Evolutionary conservation across 2,113 vertebrate genomes (phyloP).

Genomic region (Hypanus sabinus): DNA sequence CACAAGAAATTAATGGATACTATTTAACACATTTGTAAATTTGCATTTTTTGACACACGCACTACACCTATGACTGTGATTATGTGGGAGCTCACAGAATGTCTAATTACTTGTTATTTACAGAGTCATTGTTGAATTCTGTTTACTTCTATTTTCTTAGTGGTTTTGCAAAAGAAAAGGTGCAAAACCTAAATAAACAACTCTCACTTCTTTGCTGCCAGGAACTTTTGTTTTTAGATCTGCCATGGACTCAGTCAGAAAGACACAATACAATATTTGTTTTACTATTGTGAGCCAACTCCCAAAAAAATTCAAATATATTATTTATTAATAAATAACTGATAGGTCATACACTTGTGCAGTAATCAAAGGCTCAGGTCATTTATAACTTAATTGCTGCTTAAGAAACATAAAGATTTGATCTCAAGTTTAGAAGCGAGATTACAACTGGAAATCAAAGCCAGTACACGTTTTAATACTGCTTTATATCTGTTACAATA

Average conservation of each 20-base stretch:
- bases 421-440: background rate
- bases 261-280: background rate
- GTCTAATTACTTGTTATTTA: slow-evolving; percentile 16
- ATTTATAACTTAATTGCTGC: background rate
- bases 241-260: background rate
- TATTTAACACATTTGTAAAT: slow-evolving; percentile 34
- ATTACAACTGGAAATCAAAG: background rate
- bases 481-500: background rate
- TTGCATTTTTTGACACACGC: slow-evolving; percentile 17
- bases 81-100: background rate
- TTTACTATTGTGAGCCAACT: no score
- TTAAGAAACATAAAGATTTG: background rate
- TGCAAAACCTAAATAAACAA: slow-evolving; percentile 8
- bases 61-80: slow-evolving; percentile 16
- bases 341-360: background rate
- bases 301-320: no score
- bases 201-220: background rate
- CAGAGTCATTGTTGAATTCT: slow-evolving; percentile 19
- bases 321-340: no score
- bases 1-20: slow-evolving; percentile 30
- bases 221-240: background rate
- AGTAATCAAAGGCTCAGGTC: background rate
- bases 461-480: background rate
- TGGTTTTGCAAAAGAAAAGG: background rate
- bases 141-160: slow-evolving; percentile 8